Conservation (phyloP, 2,888 invertebrate genomes). For the Tortricodes alternella region DNA sequence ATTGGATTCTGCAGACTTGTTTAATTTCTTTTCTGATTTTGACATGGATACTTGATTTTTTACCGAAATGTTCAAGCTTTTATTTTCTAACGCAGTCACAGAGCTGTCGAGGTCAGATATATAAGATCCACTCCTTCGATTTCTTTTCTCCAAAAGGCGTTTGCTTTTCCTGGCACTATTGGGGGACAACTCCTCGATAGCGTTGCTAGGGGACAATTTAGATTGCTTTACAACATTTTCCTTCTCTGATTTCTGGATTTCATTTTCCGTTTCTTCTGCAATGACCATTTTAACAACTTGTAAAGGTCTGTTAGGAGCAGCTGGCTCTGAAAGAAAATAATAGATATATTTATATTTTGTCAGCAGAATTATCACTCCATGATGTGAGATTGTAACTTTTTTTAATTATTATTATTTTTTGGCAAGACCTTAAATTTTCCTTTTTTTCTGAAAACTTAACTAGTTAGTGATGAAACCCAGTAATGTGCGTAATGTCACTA, state of each 20-base stretch:
- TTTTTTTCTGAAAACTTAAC: too few relatives aligned
- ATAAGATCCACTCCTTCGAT: constrained; percentile 35
- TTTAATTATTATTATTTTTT: too few relatives aligned
- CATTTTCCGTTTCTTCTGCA: constrained; percentile 55
- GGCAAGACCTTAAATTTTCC: too few relatives aligned
- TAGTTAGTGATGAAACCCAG: too few relatives aligned
- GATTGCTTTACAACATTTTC: constrained; percentile 23
- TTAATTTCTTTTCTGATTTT: background rate
- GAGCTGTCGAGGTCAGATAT: constrained; percentile 34
- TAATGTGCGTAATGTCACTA: too few relatives aligned
- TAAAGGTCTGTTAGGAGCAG: constrained; percentile 5
- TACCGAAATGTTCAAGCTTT: constrained; percentile 7
- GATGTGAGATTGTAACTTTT: too few relatives aligned
- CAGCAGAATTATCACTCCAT: too few relatives aligned
- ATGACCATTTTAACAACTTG: constrained; percentile 40
- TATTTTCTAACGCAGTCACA: background rate
- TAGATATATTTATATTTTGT: background rate
- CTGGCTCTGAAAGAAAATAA: constrained; percentile 11
- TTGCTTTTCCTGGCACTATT: constrained; percentile 40
- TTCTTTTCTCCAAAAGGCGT: constrained; percentile 43
- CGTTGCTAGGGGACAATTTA: constrained; percentile 19
- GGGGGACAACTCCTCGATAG: constrained; percentile 33
- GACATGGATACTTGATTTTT: background rate
- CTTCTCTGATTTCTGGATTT: constrained; percentile 38
- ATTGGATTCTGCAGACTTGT: constrained; percentile 9